phyloP scores from a whole-genome alignment of 2,888 invertebrate species.

The Apodemia hepburni region DNA sequence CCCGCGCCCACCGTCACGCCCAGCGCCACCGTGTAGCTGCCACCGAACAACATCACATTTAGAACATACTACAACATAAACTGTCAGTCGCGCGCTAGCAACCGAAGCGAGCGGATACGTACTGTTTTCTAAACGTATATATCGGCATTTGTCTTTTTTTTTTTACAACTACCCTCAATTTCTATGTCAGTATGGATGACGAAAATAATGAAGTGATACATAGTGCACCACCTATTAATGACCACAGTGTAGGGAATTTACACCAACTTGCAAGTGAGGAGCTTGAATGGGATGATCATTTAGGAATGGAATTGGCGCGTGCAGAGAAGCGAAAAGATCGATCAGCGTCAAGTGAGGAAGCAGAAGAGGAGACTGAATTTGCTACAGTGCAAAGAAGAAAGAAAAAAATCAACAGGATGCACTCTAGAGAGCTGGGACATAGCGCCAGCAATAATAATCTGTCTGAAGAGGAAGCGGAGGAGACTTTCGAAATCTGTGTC shows the following conservation, averaged over 20 bases:
- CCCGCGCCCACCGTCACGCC: conserved; percentile 89
- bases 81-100: conserved; percentile 2
- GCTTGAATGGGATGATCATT: background rate
- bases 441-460: background rate
- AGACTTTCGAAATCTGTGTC: background rate
- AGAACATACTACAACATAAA: too few relatives aligned
- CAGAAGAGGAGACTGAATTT: background rate
- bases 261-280: background rate
- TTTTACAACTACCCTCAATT: conserved; percentile 2
- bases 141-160: background rate
- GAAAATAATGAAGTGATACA: background rate
- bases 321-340: conserved; percentile 9
- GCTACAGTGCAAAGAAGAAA: background rate
- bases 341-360: background rate
- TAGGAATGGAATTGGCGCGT: background rate
- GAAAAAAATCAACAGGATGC: background rate
- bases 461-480: background rate
- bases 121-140: background rate
- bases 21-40: conserved; percentile 87
- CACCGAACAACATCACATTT: conserved; percentile 23
- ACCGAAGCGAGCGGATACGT: background rate
- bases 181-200: background rate
- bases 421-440: background rate
- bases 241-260: background rate
- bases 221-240: background rate